Percentiles rank a stretch among this genome's conserved stretches.
These are phyloP conservation scores for Mormyrus hasselquistii DNA, from an alignment of 2,797 vertebrate genomes.

Conservation along the genomic window DNA sequence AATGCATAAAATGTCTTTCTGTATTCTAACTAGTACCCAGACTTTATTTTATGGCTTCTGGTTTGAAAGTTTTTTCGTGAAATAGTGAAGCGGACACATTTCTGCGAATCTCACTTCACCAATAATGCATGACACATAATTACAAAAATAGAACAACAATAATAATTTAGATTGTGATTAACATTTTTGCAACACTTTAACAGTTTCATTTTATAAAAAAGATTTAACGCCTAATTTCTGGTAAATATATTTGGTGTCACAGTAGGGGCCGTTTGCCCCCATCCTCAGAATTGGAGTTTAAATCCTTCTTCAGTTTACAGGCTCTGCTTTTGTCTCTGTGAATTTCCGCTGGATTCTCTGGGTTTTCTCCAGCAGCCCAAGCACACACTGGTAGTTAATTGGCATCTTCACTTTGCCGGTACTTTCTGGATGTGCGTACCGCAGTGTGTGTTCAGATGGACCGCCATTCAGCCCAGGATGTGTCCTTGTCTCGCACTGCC, in stretches of 20 bases:
- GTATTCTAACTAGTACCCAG: background rate
- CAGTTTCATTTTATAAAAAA: background rate
- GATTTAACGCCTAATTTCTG: background rate
- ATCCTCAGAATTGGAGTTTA: background rate
- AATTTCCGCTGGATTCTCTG: background rate
- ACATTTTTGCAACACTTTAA: background rate
- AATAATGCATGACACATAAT: background rate
- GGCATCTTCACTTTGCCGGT: background rate
- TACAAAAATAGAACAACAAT: background rate
- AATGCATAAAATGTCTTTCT: background rate
- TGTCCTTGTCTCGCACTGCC: background rate
- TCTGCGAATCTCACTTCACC: background rate
- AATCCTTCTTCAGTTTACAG: background rate
- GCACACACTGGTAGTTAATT: background rate
- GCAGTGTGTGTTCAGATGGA: background rate
- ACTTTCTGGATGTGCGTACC: background rate
- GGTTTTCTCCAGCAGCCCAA: background rate
- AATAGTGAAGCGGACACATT: background rate
- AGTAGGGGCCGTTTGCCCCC: background rate
- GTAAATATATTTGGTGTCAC: background rate
- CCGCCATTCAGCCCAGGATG: background rate
- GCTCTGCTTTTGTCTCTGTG: background rate
- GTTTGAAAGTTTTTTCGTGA: background rate
- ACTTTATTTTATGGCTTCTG: background rate
- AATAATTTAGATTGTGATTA: background rate